These are phyloP conservation scores for Iphiclides podalirius DNA, from an alignment of 2,888 invertebrate genomes.

Conservation along the genomic window DNA sequence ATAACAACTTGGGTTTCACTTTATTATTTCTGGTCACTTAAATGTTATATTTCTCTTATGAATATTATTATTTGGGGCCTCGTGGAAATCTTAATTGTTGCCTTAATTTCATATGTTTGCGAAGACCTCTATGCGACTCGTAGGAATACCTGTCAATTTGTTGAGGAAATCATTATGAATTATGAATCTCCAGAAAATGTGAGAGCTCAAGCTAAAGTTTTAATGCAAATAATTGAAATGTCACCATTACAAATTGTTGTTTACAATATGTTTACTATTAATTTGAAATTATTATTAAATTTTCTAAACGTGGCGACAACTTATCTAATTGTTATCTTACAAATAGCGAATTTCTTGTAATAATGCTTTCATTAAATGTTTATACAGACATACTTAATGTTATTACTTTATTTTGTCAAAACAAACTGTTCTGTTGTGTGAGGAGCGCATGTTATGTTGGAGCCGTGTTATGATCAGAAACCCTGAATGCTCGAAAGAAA, in stretches of 20 bases:
- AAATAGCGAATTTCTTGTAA: slow-evolving; percentile 16
- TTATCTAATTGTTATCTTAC: slow-evolving; percentile 1
- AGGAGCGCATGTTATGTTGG: too few relatives aligned
- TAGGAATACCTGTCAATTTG: too few relatives aligned
- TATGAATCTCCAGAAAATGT: too few relatives aligned
- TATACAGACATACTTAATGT: too few relatives aligned
- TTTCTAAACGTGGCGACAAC: background rate
- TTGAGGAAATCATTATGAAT: too few relatives aligned
- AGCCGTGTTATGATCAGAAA: too few relatives aligned
- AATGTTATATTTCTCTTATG: background rate
- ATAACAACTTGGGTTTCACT: background rate
- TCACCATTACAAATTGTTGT: background rate
- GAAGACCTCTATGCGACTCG: too few relatives aligned
- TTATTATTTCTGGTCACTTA: background rate
- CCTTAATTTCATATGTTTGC: background rate
- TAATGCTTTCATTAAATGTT: too few relatives aligned
- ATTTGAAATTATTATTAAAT: background rate
- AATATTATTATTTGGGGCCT: background rate
- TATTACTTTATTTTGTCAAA: too few relatives aligned
- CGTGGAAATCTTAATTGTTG: background rate
- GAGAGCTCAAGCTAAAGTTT: background rate
- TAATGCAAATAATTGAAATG: background rate
- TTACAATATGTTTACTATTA: background rate
- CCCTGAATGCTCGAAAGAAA: too few relatives aligned
- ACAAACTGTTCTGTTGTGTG: too few relatives aligned